These are phyloP conservation scores for Sebastiscus albofasciatus DNA, from an alignment of 2,797 vertebrate species.

Conservation along the genomic window DNA sequence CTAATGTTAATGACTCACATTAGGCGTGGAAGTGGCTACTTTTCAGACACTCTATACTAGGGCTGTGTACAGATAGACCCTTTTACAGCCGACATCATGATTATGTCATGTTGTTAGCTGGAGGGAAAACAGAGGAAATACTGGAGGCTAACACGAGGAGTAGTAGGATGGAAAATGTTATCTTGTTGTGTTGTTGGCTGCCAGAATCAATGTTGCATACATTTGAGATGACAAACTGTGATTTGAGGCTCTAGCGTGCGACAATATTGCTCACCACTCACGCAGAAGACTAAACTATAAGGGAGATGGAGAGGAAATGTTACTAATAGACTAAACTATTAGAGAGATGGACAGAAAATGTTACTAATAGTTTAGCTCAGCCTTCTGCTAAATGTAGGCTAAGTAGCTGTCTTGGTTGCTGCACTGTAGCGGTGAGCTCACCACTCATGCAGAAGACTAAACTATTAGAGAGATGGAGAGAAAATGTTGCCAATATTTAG, in stretches of 20 bases:
- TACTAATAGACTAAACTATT: too few species aligned
- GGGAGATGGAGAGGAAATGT: too few species aligned
- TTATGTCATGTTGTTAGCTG: not conserved
- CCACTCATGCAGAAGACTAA: too few species aligned
- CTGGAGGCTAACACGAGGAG: not conserved
- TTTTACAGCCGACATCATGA: not conserved
- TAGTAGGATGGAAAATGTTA: not conserved
- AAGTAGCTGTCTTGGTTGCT: too few species aligned
- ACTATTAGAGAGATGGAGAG: too few species aligned
- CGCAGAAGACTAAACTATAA: too few species aligned
- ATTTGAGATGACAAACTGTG: not conserved
- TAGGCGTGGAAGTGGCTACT: constrained; percentile 25
- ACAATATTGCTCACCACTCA: too few species aligned
- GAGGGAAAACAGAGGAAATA: not conserved
- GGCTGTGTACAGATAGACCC: not conserved
- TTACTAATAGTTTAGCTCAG: too few species aligned
- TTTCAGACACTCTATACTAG: not conserved
- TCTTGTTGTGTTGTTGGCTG: not conserved
- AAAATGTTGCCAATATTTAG: too few species aligned
- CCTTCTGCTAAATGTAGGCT: too few species aligned
- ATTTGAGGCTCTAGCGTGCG: not conserved
- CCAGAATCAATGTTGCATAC: not conserved
- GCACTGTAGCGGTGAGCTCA: too few species aligned
- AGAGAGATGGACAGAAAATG: too few species aligned
- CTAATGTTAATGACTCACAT: constrained; percentile 36